Evolutionary conservation across 1,140 invertebrate species (phyloP), one percentile per base, ranked within the genome.

Genomic region (Caenorhabditis latens): DNA sequence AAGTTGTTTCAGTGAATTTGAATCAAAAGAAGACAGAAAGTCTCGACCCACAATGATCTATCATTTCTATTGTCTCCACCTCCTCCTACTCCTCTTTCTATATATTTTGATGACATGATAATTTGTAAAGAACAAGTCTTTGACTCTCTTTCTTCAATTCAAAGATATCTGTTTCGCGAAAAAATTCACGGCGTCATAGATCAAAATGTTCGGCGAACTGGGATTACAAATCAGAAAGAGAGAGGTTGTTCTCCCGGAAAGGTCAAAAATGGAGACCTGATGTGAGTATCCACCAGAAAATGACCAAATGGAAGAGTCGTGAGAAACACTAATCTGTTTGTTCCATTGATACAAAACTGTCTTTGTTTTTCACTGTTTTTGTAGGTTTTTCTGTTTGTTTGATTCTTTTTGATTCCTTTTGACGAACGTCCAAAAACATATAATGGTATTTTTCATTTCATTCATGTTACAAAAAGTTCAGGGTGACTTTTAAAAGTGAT

Each of bases 301-400:
- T 79, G 43, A 79, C 46, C 71, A 79, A 2, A 32, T 32, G 32
- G 32, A 32, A 32, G 71, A 24, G 14, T 79, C 71, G 71, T 79
- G 19, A 79, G 71, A 42, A n/a, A 79, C 71, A 79, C 71, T 50
- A 50, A 79, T 50, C 71, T 79, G 71, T 79, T 79, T 50, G 71
- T 79, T 79, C 46, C 71, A 53, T 79, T 50, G 43, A 79, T 48
- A 11, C n/a, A 79, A 79, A 79, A 32, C 43, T 13, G 50, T 50
- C 19, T 79, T 46, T 42, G 24, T 53, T 42, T 79, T 32, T 24
- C 46, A 50, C 5, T 79, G 43, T 50, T 50, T 79, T 50, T 24
- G 32, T 50, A 14, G 43, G 9, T 43, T 71, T 43, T 43, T 71
- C 14, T 43, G 65, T 43, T 71, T 16, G 14, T 71, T 71, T 19